Evolutionary conservation across 2,797 vertebrate genomes (phyloP).

Genomic region (Staurois parvus): DNA sequence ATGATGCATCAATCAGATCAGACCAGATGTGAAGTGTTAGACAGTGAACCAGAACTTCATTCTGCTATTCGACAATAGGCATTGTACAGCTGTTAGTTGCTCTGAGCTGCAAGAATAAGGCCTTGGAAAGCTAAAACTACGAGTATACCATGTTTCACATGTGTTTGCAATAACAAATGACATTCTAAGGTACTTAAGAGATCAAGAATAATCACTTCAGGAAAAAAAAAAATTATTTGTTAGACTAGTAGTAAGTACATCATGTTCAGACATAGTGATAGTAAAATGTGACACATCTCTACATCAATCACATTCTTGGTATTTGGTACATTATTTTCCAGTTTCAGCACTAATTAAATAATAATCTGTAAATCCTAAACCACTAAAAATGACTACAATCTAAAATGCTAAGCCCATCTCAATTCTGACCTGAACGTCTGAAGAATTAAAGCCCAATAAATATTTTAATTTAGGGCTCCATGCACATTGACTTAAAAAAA

Average conservation of each 20-base stretch:
- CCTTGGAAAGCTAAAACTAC: not conserved
- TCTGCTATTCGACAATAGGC: slow-evolving; percentile 32
- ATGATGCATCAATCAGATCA: slow-evolving; percentile 24
- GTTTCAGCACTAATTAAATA: no score
- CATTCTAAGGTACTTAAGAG: not conserved
- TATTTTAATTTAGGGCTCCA: no score
- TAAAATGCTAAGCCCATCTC: not conserved
- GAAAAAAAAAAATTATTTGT: not conserved
- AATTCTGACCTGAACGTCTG: not conserved
- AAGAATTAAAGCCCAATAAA: no score
- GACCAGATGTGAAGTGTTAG: slow-evolving; percentile 46
- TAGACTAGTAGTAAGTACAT: not conserved
- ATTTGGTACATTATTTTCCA: not conserved
- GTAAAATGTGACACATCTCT: not conserved
- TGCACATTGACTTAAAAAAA: no score
- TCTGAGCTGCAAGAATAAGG: slow-evolving; percentile 5
- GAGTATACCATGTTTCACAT: not conserved
- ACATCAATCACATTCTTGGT: not conserved
- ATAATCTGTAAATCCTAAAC: not conserved
- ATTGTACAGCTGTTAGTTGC: slow-evolving; percentile 23
- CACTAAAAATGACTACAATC: not conserved
- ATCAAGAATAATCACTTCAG: not conserved
- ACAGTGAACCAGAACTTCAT: not conserved
- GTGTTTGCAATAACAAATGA: slow-evolving; percentile 26
- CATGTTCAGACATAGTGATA: not conserved